Evolutionary conservation across 2,888 invertebrate species (phyloP).

Genomic region (Temnothorax rugatulus): DNA sequence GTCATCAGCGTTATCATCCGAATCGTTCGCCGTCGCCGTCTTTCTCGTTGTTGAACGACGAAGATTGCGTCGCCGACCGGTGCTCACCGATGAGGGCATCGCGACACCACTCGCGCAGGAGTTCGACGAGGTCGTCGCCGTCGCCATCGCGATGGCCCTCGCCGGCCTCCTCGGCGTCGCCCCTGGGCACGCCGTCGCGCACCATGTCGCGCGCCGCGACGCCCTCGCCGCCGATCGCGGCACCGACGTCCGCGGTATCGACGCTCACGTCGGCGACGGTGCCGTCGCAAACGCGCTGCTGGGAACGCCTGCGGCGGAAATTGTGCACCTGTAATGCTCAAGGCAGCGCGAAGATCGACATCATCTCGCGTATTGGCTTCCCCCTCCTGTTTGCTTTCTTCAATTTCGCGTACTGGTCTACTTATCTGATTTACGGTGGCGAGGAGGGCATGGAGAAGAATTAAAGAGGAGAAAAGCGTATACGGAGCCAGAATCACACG

Average conservation of each 20-base stretch:
- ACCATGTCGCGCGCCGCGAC: slow-evolving; percentile 74
- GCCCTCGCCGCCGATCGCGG: slow-evolving; percentile 72
- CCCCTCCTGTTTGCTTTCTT: slow-evolving; percentile 97
- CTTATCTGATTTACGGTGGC: slow-evolving; percentile 93
- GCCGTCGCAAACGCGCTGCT: slow-evolving; percentile 75
- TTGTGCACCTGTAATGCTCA: slow-evolving; percentile 82
- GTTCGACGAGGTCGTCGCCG: slow-evolving; percentile 74
- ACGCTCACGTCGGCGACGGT: slow-evolving; percentile 73
- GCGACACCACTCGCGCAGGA: slow-evolving; percentile 77
- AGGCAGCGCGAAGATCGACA: slow-evolving; percentile 93
- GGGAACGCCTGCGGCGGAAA: slow-evolving; percentile 76
- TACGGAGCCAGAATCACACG: not conserved
- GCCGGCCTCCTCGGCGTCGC: slow-evolving; percentile 79
- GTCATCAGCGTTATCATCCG: slow-evolving; percentile 60
- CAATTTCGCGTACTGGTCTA: slow-evolving; percentile 97
- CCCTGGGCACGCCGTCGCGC: slow-evolving; percentile 78
- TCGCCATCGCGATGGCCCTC: slow-evolving; percentile 77
- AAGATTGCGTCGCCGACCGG: slow-evolving; percentile 53
- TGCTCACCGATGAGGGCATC: slow-evolving; percentile 72
- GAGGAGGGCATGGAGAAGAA: slow-evolving; percentile 93
- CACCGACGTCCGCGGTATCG: slow-evolving; percentile 57
- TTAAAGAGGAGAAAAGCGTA: slow-evolving; percentile 86
- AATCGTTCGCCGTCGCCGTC: slow-evolving; percentile 60
- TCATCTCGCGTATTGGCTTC: slow-evolving; percentile 97
- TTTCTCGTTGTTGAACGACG: slow-evolving; percentile 56